Evolutionary conservation across 92 coral and sea anemone genomes (phyloP), one percentile per base, ranked within the genome.

Genomic region (Zoanthus gigantus): DNA sequence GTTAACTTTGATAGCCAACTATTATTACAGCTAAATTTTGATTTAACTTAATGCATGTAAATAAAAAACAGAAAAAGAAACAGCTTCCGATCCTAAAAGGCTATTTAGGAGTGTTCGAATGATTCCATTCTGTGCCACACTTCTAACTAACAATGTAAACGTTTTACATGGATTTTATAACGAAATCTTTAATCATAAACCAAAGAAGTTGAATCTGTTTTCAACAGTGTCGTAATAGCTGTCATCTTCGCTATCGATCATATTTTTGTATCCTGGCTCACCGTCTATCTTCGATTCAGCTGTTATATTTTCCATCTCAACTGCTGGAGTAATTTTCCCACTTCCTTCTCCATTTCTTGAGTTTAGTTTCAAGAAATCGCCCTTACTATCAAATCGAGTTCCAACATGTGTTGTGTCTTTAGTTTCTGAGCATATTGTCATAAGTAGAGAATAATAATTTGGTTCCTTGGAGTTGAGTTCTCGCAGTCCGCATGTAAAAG

Each of bases 401-500:
- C 75, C 23, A 30, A 6, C 9, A n/a, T 50, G 3, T 65, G 74
- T 44, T 0, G 60, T 44, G 11, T 66, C 74, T 44, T 81, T 81
- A 28, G 47, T 66, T 65, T 81, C 85, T 12, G 85, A 81, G 66
- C 37, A 88, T 23, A 90, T 83, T n/a, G 82, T 79, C 4, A 90
- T 71, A 63, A 95, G 28, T 11, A 88, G 79, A 8, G 96, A 86
- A 67, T 93, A 95, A 42, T 91, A 95, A 61, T 93, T 95, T 8
- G 88, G 65, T 14, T 93, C 92, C 57, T 86, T 78, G 31, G 89
- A 88, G 77, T 95, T 90, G 34, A 91, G 89, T 47, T 89, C 86
- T 93, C 89, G 85, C 28, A 95, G 90, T 12, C 98, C 96, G 82
- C 87, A 29, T 12, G 96, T 93, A 83, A 93, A 95, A 42, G 89